Evolutionary conservation across 2,888 invertebrate genomes (phyloP).

Genomic region (Heliconius erato): DNA sequence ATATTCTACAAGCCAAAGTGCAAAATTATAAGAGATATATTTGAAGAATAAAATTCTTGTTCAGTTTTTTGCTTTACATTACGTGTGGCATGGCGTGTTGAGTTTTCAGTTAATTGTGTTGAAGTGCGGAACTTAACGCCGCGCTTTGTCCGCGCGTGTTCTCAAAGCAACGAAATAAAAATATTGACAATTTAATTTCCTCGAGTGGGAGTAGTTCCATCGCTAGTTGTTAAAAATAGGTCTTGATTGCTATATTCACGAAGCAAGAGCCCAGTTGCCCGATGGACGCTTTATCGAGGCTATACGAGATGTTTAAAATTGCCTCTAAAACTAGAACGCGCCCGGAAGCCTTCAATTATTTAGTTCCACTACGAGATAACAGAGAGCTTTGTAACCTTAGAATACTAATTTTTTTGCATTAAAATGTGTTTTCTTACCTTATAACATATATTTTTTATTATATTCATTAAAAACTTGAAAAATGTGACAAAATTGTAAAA

Average conservation of each 20-base stretch:
- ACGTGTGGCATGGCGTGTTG: too few relatives aligned
- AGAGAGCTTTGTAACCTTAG: conserved; percentile 25
- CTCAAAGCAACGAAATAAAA: too few relatives aligned
- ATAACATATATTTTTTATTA: too few relatives aligned
- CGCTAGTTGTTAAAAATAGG: neutral
- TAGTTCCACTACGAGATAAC: conserved; percentile 52
- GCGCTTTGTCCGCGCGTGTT: too few relatives aligned
- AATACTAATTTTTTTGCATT: conserved; percentile 26
- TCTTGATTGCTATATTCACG: conserved; percentile 17
- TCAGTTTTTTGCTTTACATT: too few relatives aligned
- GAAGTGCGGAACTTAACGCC: too few relatives aligned
- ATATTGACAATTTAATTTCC: too few relatives aligned
- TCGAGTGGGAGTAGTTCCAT: too few relatives aligned
- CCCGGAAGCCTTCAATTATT: conserved; percentile 67
- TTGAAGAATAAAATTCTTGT: neutral
- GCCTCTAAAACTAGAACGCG: conserved; percentile 63
- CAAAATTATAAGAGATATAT: neutral
- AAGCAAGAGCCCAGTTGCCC: conserved; percentile 17
- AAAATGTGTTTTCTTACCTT: neutral
- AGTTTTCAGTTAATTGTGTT: too few relatives aligned
- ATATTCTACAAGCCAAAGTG: neutral
- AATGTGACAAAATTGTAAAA: neutral
- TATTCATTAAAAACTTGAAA: neutral
- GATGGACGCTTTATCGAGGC: conserved; percentile 35
- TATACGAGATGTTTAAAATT: conserved; percentile 60